A percentile compares a stretch with the other conserved stretches of the same genome.
phyloP scores from a whole-genome alignment of 2,113 vertebrate species.

The Setophaga petechia region DNA sequence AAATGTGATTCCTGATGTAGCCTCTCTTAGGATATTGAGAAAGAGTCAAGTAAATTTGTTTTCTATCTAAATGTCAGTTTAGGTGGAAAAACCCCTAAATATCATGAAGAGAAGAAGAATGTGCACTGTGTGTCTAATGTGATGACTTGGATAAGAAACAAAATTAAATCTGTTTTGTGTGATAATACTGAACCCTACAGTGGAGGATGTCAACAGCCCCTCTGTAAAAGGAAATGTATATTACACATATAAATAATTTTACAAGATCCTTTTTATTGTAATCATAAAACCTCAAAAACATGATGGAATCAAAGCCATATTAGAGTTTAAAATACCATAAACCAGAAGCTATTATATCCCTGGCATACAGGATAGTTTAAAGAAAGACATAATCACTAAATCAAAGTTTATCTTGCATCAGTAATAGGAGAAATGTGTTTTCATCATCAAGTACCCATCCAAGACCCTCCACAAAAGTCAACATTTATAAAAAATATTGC shows the following conservation, averaged over 20 bases:
- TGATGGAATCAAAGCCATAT: background rate
- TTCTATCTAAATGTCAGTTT: constrained; percentile 47
- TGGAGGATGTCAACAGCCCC: background rate
- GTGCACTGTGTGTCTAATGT: background rate
- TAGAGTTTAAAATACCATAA: background rate
- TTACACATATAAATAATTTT: background rate
- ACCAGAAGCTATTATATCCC: background rate
- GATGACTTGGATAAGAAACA: background rate
- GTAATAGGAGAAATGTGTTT: background rate
- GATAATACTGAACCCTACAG: background rate
- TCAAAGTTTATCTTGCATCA: background rate
- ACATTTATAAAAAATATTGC: background rate
- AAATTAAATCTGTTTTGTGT: background rate
- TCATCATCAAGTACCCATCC: background rate
- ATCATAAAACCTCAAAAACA: background rate
- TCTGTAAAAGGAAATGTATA: background rate
- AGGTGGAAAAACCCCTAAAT: background rate
- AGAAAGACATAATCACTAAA: background rate
- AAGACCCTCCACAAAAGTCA: background rate
- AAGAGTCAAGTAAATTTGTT: constrained; percentile 31
- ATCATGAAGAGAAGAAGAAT: background rate
- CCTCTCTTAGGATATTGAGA: constrained; percentile 9
- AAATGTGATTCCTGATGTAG: background rate
- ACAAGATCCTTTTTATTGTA: background rate
- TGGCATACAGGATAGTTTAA: background rate